These are phyloP conservation scores for Mungos mungo DNA, from an alignment of 2,113 vertebrate genomes.

Conservation along the genomic window DNA sequence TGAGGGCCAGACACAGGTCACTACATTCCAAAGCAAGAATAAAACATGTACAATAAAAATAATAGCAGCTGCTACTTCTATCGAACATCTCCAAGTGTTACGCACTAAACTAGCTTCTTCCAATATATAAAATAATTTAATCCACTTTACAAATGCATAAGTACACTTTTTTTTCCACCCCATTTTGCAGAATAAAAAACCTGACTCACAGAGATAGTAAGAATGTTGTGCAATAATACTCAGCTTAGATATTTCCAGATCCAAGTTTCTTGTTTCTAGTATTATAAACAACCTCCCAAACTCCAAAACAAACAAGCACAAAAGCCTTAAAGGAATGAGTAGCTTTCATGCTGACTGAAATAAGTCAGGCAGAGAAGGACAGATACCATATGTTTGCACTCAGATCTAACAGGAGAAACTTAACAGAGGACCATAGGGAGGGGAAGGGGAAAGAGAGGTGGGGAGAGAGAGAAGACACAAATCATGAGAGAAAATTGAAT, in stretches of 20 bases:
- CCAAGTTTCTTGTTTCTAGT: neutral
- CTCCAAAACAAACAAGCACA: neutral
- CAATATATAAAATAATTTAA: neutral
- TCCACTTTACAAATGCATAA: neutral
- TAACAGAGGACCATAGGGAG: too few species aligned
- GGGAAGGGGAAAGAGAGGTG: too few species aligned
- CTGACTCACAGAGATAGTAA: neutral
- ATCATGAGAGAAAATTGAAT: too few species aligned
- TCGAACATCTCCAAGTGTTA: neutral
- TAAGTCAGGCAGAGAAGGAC: too few species aligned
- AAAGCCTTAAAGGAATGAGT: neutral
- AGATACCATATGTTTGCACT: too few species aligned
- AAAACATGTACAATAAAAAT: neutral
- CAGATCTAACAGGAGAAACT: too few species aligned
- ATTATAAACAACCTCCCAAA: neutral
- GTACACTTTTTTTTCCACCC: neutral
- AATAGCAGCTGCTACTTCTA: neutral
- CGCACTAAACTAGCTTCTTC: neutral
- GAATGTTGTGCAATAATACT: neutral
- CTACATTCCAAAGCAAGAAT: neutral
- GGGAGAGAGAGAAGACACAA: too few species aligned
- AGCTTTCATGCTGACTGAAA: too few species aligned
- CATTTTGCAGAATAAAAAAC: neutral
- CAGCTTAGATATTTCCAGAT: neutral
- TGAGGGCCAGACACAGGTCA: neutral